These are phyloP conservation scores for Crotalus tigris DNA, from an alignment of 2,113 vertebrate genomes.

Conservation along the genomic window DNA sequence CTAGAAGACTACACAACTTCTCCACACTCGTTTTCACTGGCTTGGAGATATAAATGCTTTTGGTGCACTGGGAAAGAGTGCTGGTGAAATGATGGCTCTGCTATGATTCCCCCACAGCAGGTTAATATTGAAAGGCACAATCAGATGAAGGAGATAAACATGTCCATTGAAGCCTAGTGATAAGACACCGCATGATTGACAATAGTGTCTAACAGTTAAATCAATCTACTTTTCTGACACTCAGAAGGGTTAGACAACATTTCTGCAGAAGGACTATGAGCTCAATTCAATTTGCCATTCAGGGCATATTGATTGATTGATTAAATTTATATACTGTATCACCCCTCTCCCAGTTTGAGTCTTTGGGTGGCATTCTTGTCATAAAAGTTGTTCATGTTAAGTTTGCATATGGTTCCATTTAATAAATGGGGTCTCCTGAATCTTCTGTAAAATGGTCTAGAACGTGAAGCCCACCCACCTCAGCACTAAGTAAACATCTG, in stretches of 20 bases:
- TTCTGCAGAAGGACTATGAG: background rate
- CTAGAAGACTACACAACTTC: background rate
- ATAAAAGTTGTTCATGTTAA: background rate
- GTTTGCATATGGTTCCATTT: background rate
- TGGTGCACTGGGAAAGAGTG: background rate
- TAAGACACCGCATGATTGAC: background rate
- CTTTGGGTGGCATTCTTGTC: background rate
- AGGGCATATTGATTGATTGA: background rate
- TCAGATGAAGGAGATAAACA: background rate
- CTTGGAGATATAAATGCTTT: background rate
- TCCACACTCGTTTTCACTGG: background rate
- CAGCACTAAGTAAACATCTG: background rate
- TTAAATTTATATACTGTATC: too few relatives aligned
- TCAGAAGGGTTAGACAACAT: background rate
- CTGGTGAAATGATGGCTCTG: background rate
- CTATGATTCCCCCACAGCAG: background rate
- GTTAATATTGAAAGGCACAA: background rate
- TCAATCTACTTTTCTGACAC: background rate
- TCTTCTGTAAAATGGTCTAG: background rate
- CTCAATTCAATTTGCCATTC: background rate
- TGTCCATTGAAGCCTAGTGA: background rate
- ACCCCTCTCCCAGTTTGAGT: background rate
- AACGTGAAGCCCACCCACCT: background rate
- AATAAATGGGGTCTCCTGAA: background rate
- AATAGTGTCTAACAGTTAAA: background rate